These are phyloP conservation scores for Rotaria socialis DNA, from an alignment of 2,888 invertebrate species.

Conservation along the genomic window DNA sequence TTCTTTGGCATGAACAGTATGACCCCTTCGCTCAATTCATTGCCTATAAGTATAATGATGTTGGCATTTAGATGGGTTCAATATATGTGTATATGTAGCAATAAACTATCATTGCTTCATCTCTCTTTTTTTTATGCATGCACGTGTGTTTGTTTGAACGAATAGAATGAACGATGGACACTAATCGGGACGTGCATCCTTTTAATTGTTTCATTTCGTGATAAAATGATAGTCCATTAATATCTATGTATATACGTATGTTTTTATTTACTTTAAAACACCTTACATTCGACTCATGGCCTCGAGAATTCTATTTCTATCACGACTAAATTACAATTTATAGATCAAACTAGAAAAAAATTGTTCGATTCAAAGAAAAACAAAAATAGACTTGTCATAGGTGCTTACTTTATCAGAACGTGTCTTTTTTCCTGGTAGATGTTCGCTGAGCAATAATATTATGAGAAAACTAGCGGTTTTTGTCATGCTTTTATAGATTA, in stretches of 20 bases:
- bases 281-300: background rate
- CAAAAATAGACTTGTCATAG: too few relatives aligned
- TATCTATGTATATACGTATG: background rate
- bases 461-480: too few relatives aligned
- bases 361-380: too few relatives aligned
- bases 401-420: too few relatives aligned
- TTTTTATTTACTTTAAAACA: background rate
- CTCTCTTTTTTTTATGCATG: background rate
- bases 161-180: background rate
- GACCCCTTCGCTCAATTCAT: background rate
- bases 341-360: background rate
- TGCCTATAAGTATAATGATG: constrained; percentile 3
- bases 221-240: background rate
- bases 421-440: background rate
- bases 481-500: too few relatives aligned
- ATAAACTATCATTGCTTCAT: background rate
- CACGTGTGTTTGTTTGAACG: constrained; percentile 23
- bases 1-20: constrained; percentile 3
- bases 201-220: constrained; percentile 29
- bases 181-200: constrained; percentile 22
- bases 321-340: background rate
- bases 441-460: too few relatives aligned
- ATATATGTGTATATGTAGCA: background rate
- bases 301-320: background rate
- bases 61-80: constrained; percentile 23